Evolutionary conservation across 2,113 vertebrate genomes (phyloP).

Genomic region (Coracopsis vasa): DNA sequence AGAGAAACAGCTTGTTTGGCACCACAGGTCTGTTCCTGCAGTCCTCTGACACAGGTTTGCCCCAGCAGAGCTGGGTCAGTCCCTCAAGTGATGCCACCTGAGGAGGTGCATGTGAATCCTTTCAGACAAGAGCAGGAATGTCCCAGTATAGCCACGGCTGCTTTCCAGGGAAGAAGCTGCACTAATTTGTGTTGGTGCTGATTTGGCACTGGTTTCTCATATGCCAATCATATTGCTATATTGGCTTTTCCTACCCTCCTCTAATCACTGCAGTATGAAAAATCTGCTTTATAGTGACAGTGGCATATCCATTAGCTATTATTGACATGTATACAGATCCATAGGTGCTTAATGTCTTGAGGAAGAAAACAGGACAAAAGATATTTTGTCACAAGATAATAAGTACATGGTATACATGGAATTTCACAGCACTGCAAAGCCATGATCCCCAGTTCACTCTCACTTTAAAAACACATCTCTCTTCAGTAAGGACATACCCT

Average conservation of each 20-base stretch:
- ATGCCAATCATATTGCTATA: neutral
- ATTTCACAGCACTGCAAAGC: neutral
- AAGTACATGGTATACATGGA: neutral
- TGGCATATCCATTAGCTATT: neutral
- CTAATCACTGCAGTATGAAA: neutral
- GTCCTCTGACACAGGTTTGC: accelerated
- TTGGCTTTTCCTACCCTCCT: neutral
- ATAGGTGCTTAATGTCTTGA: neutral
- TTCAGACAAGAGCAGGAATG: neutral
- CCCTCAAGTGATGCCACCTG: neutral
- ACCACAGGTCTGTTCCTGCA: neutral
- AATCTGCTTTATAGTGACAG: neutral
- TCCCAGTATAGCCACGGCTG: neutral
- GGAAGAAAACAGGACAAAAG: neutral
- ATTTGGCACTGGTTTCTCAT: neutral
- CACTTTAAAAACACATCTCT: neutral
- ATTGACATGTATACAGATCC: neutral
- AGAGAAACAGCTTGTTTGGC: neutral
- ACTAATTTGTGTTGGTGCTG: neutral
- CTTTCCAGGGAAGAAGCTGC: neutral
- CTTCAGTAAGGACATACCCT: neutral
- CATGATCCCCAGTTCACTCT: neutral
- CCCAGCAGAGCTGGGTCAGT: neutral
- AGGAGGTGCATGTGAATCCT: neutral
- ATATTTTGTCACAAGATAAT: neutral